Base-by-base conservation (phyloP, 2,797 vertebrate species). In the Momotus momota region DNA sequence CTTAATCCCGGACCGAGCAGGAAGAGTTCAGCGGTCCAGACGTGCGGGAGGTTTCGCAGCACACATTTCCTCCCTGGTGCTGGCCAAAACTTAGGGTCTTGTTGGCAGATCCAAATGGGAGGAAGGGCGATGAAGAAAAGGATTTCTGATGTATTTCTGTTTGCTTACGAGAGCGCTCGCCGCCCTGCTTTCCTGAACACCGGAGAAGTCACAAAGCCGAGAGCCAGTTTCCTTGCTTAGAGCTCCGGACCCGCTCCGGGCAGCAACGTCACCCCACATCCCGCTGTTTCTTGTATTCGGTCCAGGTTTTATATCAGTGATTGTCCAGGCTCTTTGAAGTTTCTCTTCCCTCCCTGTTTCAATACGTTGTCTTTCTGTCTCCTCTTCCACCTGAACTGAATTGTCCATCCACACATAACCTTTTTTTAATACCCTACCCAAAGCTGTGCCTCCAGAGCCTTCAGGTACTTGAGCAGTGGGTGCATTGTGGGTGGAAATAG, bases 271-370 rank as follows among this genome's bases (percentile, higher is more conserved):
- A 95, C 81, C 93, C 79, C 65, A 86, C 72, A 94, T 67, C 78
- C 52, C 77, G 51, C 66, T 57, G 55, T 49, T 91, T 27, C 81
- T 87, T 92, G 86, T 87, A 40, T 43, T 91, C 75, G 13, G 57
- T 85, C 91, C 94, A 88, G 93, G 52, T 81, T 79, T 94, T 89
- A 7, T 91, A 94, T 92, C 94, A 86, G 0, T 83, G 91, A 67
- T 92, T 96, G 67, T 91, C 94, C 91, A 94, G 91, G 88, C 81
- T 81, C 79, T 94, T 89, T 35, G 71, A 92, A 93, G 90, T 84
- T 96, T 95, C 95, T 14, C 3, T 95, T 93, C 83, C 58, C 84
- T 64, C 52, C 49, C 88, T 88, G 46, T 93, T 92, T 87, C 84
- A 75, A 40, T 35, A 14, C 6, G 54, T 60, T 84, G n/a, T 38